Base-by-base conservation (phyloP, 1,140 invertebrate species). In the Drosophila chauvacae region DNA sequence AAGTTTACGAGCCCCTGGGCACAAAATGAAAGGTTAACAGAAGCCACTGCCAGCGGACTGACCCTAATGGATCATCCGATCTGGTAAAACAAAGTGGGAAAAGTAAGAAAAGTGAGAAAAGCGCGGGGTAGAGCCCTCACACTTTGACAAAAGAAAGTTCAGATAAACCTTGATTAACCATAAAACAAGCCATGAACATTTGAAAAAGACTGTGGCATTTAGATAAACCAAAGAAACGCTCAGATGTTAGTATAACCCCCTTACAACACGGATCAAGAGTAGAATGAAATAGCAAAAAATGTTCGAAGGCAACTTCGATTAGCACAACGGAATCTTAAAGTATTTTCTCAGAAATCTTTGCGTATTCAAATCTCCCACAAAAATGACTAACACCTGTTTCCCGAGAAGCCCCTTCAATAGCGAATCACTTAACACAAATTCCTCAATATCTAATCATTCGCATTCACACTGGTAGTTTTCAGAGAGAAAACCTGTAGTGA, bases 31-130 rank as follows among this genome's bases (percentile, higher is more conserved):
- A 71, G 48, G 60, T 65, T 77, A 35, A 50, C 47, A 48, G 62
- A 62, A 62, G 63, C 37, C 11, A 59, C 61, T 50, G 50, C 13
- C 18, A 28, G 9, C 50, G n/a, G 47, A 41, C 47, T 75, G 82
- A 79, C 82, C 81, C 74, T 85, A 87, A 85, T 86, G 82, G 48
- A 69, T 65, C 44, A 33, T 28, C 48, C n/a, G 42, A 70, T 39
- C 47, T 47, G 23, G 44, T 47, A 48, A 48, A 47, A 14, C 44
- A 23, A 23, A 30, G 47, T 28, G 48, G 11, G 26, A 58, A 66
- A 65, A 59, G 56, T 44, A 56, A 51, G 35, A 47, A 58, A 63
- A 73, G 56, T 44, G 60, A 51, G 35, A 47, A 58, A 63, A 73
- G 33, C 39, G 28, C 44, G 62, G 57, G 14, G 5, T 10, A 59